Evolutionary conservation across 1,140 invertebrate species (phyloP), one percentile per base, ranked within the genome.

Genomic region (Drosophila eugracilis): DNA sequence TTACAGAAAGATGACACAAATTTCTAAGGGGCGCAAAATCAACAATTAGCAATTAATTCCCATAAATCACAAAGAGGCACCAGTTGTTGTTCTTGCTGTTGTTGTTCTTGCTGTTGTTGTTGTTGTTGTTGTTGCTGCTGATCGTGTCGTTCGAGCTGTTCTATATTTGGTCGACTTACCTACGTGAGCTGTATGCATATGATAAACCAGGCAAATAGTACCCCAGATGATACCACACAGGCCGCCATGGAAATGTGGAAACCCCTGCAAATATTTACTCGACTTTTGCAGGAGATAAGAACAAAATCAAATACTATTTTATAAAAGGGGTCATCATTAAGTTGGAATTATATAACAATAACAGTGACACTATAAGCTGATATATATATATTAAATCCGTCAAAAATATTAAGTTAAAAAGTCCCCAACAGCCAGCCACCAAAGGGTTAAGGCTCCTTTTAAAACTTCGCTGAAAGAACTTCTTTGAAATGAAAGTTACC

Each of bases 41-140:
- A 71, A 76, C 76, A 72, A 72, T 80, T 47, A 80, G 69, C 52
- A 71, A 52, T 44, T 54, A 80, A 66, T 71, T 80, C 41, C 54
- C 49, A 63, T 80, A 80, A 80, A 80, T 80, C 63, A 75, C 47
- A 58, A 70, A 74, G 55, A 37, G 48, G 30, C 77, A 65, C 30
- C 44, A 32, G 37, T 59, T 74, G 70, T 54, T 44, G 5, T 37
- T 55, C 28, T 66, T 55, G 44, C 47, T 59, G 34, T 45, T 75
- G 53, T 26, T 21, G 45, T 14, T 67, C 36, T 32, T 45, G 53
- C 15, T 65, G 45, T 14, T 67, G 28, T 32, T 45, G 53, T n/a
- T 65, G 37, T 59, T 74, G 70, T 54, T 44, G 5, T 37, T 55
- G 34, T 66, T 55, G 44, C 47, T 59, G 34, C 41, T 75, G 53